Evolutionary conservation across 2,888 invertebrate genomes (phyloP), one percentile per base, ranked within the genome.

Genomic region (Poecilus cupreus): DNA sequence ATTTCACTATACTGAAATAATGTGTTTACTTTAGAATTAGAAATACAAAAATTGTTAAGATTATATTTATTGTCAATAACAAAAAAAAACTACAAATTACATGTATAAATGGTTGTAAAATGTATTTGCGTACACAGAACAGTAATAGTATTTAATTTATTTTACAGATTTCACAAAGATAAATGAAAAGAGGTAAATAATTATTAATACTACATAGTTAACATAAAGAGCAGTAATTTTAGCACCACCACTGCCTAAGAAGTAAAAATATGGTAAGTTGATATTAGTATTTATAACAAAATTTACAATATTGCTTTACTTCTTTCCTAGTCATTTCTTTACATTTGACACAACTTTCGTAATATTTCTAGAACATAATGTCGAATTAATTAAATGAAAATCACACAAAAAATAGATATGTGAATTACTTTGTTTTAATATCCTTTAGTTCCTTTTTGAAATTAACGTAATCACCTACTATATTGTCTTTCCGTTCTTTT

Each of bases 401-500:
- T 64, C 8, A 11, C n/a, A 0, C 32, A 39, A 18, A 16, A 37
- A 0, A 18, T 18, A 51, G 20, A 3, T 51, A 16, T 16, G 37
- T 10, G 6, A 81, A 54, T 82, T 84, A 84, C 82, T 82, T 82
- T 82, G 83, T 84, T 88, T 91, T 91, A 85, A 90, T 88, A 83
- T 89, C 89, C 80, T 88, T 87, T 87, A 91, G 89, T 86, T 91
- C 91, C 60, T 89, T 84, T 86, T 90, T 91, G 84, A 91, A 91
- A 83, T 90, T 87, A 84, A 88, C 88, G 88, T 91, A 89, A 87
- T 91, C 91, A 77, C 89, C 90, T 87, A 92, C 89, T n/a, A 92
- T 89, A 83, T 90, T 88, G 20, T 88, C 88, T 51, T 88, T 88
- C 18, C 86, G 84, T 81, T 85, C 85, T 57, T 83, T 84, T n/a